Base-by-base conservation (phyloP, 2,797 vertebrate genomes). In the Choloepus didactylus region DNA sequence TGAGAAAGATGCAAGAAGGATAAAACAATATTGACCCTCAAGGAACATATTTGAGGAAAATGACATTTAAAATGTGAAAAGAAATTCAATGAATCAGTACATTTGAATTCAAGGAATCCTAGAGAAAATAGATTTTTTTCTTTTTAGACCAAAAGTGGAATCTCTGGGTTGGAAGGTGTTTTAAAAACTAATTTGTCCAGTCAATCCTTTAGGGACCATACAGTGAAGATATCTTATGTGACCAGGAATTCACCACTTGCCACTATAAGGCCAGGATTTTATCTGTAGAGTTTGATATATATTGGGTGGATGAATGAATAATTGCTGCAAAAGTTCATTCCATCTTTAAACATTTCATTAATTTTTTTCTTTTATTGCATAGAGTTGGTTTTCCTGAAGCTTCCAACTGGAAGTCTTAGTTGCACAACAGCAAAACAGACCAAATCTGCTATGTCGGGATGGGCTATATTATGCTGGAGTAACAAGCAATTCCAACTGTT, bases 81-180 rank as follows among this genome's bases (percentile, higher is more conserved):
- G 29, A 82, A 89, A 49, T 62, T 82, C 16, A 19, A 0, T 93
- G 51, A 14, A 67, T 91, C 72, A 69, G 11, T 64, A 46, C 83
- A 44, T 80, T 92, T 92, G 64, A 93, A 41, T 83, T 51, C n/a
- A 89, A 91, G 5, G n/a, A 94, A 81, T 73, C n/a, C 27, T 87
- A 79, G 41, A 83, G 44, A 60, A 92, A 73, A 88, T 41, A 64
- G 4, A 7, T 59, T 64, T 75, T 93, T 59, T 51, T 23, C 19
- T 46, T 75, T 94, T 62, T 67, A 92, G 60, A 54, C 7, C 15
- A 72, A 70, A 91, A 38, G 69, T 64, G 31, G 35, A 95, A 69
- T 14, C 64, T 80, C 38, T 75, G 59, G 46, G 38, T 73, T 94
- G 62, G 60, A 84, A 51, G 25, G 2, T 59, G 72, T 67, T 87